Conservation (phyloP, 1,140 invertebrate species). For the Drosophila burlai region DNA sequence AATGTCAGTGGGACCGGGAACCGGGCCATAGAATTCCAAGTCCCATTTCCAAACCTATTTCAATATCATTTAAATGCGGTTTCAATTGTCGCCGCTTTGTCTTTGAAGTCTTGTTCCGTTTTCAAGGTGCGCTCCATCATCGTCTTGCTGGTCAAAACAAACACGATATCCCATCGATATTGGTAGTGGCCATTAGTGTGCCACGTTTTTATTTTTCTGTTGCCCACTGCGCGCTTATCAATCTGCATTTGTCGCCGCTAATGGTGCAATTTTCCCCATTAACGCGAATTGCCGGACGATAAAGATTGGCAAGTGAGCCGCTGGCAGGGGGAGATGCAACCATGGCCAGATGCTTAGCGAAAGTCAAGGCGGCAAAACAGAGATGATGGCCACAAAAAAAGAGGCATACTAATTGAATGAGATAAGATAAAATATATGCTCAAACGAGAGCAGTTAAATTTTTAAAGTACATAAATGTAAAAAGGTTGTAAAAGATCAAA, state of each 20-base stretch:
- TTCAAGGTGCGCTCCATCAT: constrained; percentile 36
- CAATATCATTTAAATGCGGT: constrained; percentile 5
- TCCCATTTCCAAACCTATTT: constrained; percentile 3
- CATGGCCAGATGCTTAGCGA: constrained; percentile 35
- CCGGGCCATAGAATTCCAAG: constrained; percentile 10
- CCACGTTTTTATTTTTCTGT: background rate
- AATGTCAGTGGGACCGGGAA: constrained; percentile 24
- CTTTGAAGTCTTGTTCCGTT: constrained; percentile 4
- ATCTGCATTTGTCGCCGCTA: constrained; percentile 43
- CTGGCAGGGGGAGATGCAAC: background rate
- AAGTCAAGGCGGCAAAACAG: constrained; percentile 22
- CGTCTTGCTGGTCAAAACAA: constrained; percentile 26
- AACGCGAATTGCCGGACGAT: constrained; percentile 24
- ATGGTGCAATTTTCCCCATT: constrained; percentile 46
- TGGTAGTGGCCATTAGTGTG: constrained; percentile 1
- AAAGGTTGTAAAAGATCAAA: background rate
- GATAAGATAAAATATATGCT: background rate
- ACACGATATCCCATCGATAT: constrained; percentile 15
- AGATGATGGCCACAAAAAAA: constrained; percentile 2
- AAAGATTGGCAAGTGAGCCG: constrained; percentile 13
- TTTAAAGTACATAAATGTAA: background rate
- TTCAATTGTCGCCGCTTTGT: constrained; percentile 14
- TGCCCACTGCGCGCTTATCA: constrained; percentile 31
- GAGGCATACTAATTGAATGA: background rate
- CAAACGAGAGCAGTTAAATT: background rate